Percentiles rank a stretch among this genome's conserved stretches.
Evolutionary conservation across 2,113 vertebrate species (phyloP).

Genomic region (Hypocryptadius cinnamomeus): DNA sequence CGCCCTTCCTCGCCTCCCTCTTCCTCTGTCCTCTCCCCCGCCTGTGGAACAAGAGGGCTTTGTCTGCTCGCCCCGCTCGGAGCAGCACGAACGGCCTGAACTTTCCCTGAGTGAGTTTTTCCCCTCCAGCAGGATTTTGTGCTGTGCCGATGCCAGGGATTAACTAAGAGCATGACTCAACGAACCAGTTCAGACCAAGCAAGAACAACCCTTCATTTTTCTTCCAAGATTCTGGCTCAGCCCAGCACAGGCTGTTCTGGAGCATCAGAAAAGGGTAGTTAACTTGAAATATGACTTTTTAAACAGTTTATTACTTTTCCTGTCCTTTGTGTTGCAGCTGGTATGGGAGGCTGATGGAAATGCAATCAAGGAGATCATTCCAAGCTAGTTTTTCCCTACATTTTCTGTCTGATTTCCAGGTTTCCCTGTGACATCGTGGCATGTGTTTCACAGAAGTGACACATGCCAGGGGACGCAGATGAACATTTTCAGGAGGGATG

Average conservation of each 20-base stretch:
- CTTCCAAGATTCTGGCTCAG: background rate
- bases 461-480: accelerated
- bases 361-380: background rate
- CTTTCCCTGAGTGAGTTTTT: constrained; percentile 25
- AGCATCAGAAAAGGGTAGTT: constrained; percentile 7
- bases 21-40: background rate
- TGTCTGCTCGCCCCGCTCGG: background rate
- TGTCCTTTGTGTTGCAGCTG: background rate
- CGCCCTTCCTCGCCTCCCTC: background rate
- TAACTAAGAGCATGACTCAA: constrained; percentile 56
- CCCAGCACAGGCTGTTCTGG: constrained; percentile 34
- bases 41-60: background rate
- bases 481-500: background rate
- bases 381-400: background rate
- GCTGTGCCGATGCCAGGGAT: constrained; percentile 31
- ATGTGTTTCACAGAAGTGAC: background rate
- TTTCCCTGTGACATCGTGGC: background rate
- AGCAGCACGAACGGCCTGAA: background rate
- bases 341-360: background rate
- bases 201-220: constrained; percentile 10
- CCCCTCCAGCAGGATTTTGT: background rate
- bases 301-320: background rate
- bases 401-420: background rate
- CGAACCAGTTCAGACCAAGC: constrained; percentile 32
- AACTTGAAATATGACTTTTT: constrained; percentile 13